These are phyloP conservation scores for Molossus alvarezi DNA, from an alignment of 2,797 vertebrate species.

Conservation along the genomic window DNA sequence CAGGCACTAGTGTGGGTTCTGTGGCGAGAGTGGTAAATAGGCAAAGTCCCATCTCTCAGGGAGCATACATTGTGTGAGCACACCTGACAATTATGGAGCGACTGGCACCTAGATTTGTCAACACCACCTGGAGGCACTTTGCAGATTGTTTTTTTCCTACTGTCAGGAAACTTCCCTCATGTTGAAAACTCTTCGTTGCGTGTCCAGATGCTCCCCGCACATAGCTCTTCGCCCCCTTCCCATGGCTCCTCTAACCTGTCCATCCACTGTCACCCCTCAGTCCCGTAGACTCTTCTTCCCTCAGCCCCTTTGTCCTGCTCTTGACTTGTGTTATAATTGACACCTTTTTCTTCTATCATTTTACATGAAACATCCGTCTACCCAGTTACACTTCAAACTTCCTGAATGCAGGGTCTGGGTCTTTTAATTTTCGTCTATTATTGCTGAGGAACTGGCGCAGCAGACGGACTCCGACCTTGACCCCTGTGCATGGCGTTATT, in stretches of 20 bases:
- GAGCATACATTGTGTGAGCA: neutral
- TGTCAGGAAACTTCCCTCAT: neutral
- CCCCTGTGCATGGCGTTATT: neutral
- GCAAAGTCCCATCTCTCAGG: neutral
- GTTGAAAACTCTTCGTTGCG: neutral
- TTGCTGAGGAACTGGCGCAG: neutral
- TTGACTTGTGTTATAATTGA: neutral
- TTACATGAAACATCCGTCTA: neutral
- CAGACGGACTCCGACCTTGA: neutral
- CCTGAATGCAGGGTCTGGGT: neutral
- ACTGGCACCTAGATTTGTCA: neutral
- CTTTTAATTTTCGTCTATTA: neutral
- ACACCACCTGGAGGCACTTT: neutral
- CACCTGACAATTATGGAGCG: neutral
- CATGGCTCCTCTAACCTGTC: neutral
- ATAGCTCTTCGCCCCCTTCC: neutral
- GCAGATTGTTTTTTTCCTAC: neutral
- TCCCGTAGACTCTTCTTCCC: neutral
- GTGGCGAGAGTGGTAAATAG: neutral
- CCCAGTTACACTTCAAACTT: neutral
- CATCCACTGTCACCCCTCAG: accelerated
- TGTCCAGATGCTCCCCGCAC: neutral
- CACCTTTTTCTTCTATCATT: neutral
- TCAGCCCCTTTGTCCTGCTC: neutral
- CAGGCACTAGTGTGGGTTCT: neutral